Conservation (phyloP, 1,140 invertebrate species). For the Chionoecetes opilio region DNA sequence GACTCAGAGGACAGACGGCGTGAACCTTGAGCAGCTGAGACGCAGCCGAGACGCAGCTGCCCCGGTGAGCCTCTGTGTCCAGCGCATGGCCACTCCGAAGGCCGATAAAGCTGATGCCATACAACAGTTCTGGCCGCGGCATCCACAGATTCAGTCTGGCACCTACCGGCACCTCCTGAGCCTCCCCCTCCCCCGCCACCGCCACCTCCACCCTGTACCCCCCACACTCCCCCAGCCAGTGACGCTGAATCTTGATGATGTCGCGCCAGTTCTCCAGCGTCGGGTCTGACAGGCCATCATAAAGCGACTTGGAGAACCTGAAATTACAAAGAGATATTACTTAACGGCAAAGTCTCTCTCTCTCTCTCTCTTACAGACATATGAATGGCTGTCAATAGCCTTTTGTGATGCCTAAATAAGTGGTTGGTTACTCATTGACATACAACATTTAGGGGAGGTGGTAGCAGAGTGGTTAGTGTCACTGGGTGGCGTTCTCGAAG, state of each 20-base stretch:
- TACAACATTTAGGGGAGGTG: no score
- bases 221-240: conserved; percentile 98
- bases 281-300: conserved; percentile 81
- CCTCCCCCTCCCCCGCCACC: conserved; percentile 83
- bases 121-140: conserved; percentile 89
- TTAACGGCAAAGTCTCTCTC: neutral
- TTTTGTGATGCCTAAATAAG: no score
- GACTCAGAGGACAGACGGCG: conserved; percentile 91
- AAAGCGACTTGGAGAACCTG: conserved; percentile 86
- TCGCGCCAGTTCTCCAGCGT: conserved; percentile 88
- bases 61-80: conserved; percentile 61
- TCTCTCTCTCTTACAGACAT: neutral
- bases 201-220: conserved; percentile 91
- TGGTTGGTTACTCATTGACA: no score
- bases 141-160: conserved; percentile 86
- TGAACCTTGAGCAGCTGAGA: conserved; percentile 84
- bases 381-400: no score
- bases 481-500: no score
- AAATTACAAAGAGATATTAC: conserved; percentile 87
- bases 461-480: no score
- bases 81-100: conserved; percentile 83
- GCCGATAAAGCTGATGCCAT: conserved; percentile 86
- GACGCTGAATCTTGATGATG: conserved; percentile 94
- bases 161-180: conserved; percentile 50
- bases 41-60: neutral